Evolutionary conservation across 2,113 vertebrate genomes (phyloP).

Genomic region (Limanda limanda): DNA sequence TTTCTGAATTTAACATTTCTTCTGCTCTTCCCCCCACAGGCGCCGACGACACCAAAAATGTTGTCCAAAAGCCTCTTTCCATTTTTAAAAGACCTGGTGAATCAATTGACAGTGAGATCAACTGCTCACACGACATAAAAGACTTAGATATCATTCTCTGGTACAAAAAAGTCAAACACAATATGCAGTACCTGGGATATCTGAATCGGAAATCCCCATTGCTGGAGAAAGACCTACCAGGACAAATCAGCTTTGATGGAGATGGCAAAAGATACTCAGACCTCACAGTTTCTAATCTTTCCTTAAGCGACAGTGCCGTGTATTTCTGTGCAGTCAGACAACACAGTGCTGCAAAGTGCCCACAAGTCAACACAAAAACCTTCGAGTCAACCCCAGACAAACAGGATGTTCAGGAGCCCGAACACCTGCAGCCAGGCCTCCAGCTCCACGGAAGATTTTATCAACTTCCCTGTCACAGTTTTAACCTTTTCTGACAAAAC

Average conservation of each 20-base stretch:
- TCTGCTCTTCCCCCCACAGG: too few relatives aligned
- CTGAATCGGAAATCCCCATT: neutral
- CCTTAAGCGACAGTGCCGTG: conserved; percentile 21
- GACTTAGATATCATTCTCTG: conserved; percentile 34
- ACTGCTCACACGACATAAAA: conserved; percentile 38
- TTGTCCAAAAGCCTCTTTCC: conserved; percentile 56
- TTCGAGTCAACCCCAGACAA: too few relatives aligned
- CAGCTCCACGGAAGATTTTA: too few relatives aligned
- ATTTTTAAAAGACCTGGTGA: conserved; percentile 40
- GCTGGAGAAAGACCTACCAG: neutral
- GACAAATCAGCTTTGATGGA: conserved; percentile 50
- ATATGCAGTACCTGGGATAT: conserved; percentile 56
- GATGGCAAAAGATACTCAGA: neutral
- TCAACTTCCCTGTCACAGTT: too few relatives aligned
- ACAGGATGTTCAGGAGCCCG: too few relatives aligned
- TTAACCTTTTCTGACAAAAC: too few relatives aligned
- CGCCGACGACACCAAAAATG: too few relatives aligned
- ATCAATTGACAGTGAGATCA: conserved; percentile 43
- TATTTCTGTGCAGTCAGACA: conserved; percentile 59
- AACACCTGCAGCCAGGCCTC: too few relatives aligned
- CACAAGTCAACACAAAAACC: conserved; percentile 46
- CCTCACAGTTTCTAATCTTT: conserved; percentile 16
- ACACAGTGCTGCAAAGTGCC: conserved; percentile 46
- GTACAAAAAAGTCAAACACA: conserved; percentile 60
- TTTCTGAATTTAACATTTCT: too few relatives aligned